Evolutionary conservation across 2,797 vertebrate genomes (phyloP), one percentile per base, ranked within the genome.

Genomic region (Eulemur mongoz): DNA sequence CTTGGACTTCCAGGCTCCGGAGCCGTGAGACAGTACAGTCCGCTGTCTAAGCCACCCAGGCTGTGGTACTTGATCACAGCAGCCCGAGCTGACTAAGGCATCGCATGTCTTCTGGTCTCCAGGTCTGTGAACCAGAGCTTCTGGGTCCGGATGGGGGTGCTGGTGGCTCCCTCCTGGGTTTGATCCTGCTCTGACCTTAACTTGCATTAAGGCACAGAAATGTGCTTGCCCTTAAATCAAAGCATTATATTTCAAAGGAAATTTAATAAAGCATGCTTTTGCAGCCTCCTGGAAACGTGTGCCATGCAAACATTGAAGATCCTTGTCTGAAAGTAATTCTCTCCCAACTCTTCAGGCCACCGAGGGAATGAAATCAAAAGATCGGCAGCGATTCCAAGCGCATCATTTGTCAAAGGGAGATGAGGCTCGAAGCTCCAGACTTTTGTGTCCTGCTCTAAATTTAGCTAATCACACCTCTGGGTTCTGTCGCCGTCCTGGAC

Each of bases 361-460:
- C 48, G 0, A 91, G 78, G 94, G 81, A 92, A 93, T 11, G 73
- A 54, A 87, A 97, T 96, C 95, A 93, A 96, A 97, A 95, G 95
- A 82, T 82, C 4, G 7, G 61, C 57, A 13, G 86, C 4, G 0
- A 52, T 32, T 79, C 80, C 6, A 4, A 67, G 75, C 45, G 18
- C 89, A 79, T 93, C 90, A 63, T 70, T 75, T 95, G 97, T 97
- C 95, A 88, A 35, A 81, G 78, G 40, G 0, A 83, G 86, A 61
- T 23, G 4, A n/a, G 57, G 54, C 92, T 94, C 92, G 93, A 79
- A 95, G 96, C 88, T 18, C 38, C 91, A 23, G 89, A 82, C 69
- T 91, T 94, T 78, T 93, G 93, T 94, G 95, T 97, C 86, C 85
- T 43, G 59, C 30, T 67, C 93, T 97, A 95, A 95, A 94, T 96